Conservation (phyloP, 1,140 invertebrate genomes). For the Chironomus tepperi region DNA sequence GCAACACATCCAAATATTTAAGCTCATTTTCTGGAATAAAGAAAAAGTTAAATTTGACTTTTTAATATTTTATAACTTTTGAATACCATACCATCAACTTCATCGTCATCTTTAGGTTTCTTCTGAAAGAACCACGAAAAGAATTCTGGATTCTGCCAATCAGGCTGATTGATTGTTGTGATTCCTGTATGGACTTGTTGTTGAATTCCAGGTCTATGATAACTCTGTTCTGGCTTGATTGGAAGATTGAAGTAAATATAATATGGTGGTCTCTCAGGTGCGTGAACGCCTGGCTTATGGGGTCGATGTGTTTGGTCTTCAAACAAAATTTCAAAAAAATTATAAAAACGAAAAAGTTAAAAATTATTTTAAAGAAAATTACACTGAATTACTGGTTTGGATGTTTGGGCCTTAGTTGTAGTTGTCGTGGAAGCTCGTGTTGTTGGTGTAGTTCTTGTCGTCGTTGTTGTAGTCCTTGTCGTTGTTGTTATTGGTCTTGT, state of each 20-base stretch:
- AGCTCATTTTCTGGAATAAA: conserved; percentile 28
- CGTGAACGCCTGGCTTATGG: conserved; percentile 22
- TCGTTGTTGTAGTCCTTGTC: conserved; percentile 26
- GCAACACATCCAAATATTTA: conserved; percentile 33
- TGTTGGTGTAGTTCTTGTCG: conserved; percentile 28
- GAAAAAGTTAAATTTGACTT: too few species aligned
- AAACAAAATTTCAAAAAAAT: background rate
- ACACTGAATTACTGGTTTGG: background rate
- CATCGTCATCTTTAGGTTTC: conserved; percentile 4
- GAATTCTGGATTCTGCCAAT: conserved; percentile 29
- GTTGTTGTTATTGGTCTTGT: conserved; percentile 34
- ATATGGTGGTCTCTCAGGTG: background rate
- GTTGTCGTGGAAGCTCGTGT: conserved; percentile 28
- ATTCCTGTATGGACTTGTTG: conserved; percentile 30
- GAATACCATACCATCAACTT: background rate
- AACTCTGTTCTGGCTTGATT: background rate
- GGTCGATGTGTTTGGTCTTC: conserved; percentile 23
- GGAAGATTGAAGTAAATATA: background rate
- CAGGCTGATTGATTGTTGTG: conserved; percentile 26
- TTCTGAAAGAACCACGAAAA: conserved; percentile 24
- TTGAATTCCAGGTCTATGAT: background rate
- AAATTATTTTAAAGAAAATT: background rate
- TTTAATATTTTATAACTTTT: too few species aligned
- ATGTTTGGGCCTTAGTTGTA: background rate
- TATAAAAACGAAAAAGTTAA: background rate